Evolutionary conservation across 2,888 invertebrate genomes (phyloP).

Genomic region (Cremastinae sp.): DNA sequence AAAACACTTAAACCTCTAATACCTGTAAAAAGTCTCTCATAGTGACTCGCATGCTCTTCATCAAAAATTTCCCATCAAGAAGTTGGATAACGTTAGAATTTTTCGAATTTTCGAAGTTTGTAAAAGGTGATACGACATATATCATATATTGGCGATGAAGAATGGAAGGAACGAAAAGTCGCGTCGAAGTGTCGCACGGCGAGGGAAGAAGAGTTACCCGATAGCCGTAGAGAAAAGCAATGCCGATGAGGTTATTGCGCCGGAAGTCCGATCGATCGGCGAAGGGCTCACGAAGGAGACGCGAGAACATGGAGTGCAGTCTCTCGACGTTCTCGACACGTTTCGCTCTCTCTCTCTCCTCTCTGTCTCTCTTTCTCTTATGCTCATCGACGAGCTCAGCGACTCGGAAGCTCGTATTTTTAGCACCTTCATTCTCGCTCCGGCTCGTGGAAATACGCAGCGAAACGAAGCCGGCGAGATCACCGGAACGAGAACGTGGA

Average conservation of each 20-base stretch:
- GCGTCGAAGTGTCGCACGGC: conserved; percentile 32
- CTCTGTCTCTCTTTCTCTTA: conserved; percentile 12
- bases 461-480: conserved; percentile 13
- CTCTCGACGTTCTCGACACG: conserved; percentile 52
- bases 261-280: conserved; percentile 63
- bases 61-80: too few relatives aligned
- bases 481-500: conserved; percentile 8
- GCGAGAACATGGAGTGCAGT: conserved; percentile 19
- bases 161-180: background rate
- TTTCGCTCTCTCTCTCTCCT: conserved; percentile 41
- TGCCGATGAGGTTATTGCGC: conserved; percentile 62
- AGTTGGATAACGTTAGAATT: too few relatives aligned
- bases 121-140: too few relatives aligned
- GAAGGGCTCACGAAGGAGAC: conserved; percentile 19
- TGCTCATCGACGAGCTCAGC: conserved; percentile 49
- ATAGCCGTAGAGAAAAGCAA: conserved; percentile 49
- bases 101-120: too few relatives aligned
- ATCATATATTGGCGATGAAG: too few relatives aligned
- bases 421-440: conserved; percentile 46
- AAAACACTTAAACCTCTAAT: too few relatives aligned
- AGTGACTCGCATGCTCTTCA: too few relatives aligned
- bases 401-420: conserved; percentile 63
- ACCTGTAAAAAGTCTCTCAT: too few relatives aligned
- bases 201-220: conserved; percentile 51
- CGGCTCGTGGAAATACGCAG: background rate